Percentiles rank a stretch among this genome's conserved stretches.
These are phyloP conservation scores for Craniophora ligustri DNA, from an alignment of 2,888 invertebrate species.

Conservation along the genomic window DNA sequence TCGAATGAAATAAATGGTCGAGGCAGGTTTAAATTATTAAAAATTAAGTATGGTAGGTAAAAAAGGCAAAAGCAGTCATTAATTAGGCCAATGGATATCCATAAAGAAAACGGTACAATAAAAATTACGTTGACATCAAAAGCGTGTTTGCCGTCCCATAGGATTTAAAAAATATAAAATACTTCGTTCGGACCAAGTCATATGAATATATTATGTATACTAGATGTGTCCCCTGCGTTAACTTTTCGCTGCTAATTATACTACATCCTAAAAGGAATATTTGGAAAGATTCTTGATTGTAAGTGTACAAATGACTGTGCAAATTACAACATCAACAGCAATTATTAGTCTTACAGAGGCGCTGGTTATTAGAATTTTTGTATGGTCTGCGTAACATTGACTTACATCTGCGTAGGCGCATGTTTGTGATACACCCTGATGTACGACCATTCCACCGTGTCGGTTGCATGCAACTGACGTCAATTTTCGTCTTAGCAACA, in stretches of 20 bases:
- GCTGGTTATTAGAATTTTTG: too few relatives aligned
- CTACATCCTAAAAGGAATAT: too few relatives aligned
- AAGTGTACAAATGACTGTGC: too few relatives aligned
- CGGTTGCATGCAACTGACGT: conserved; percentile 15
- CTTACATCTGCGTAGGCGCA: conserved; percentile 22
- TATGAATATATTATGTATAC: not conserved
- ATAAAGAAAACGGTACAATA: conserved; percentile 1
- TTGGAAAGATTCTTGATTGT: too few relatives aligned
- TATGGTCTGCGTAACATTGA: not conserved
- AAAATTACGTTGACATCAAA: conserved; percentile 1
- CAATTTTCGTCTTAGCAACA: conserved; percentile 1
- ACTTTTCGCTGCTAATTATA: too few relatives aligned
- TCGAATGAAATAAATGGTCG: not conserved
- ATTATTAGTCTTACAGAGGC: too few relatives aligned
- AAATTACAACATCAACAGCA: not conserved
- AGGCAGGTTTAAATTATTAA: not conserved
- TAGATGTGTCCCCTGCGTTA: too few relatives aligned
- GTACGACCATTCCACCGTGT: conserved; percentile 15
- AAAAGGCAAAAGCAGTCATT: not conserved
- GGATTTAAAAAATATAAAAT: conserved; percentile 2
- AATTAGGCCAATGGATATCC: not conserved
- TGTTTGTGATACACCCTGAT: conserved; percentile 17
- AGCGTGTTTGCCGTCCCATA: conserved; percentile 24
- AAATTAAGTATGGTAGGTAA: too few relatives aligned
- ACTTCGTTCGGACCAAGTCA: too few relatives aligned